Evolutionary conservation across 53 echinoderm and acorn worm genomes (phyloP).

Genomic region (Apostichopus leukothele): DNA sequence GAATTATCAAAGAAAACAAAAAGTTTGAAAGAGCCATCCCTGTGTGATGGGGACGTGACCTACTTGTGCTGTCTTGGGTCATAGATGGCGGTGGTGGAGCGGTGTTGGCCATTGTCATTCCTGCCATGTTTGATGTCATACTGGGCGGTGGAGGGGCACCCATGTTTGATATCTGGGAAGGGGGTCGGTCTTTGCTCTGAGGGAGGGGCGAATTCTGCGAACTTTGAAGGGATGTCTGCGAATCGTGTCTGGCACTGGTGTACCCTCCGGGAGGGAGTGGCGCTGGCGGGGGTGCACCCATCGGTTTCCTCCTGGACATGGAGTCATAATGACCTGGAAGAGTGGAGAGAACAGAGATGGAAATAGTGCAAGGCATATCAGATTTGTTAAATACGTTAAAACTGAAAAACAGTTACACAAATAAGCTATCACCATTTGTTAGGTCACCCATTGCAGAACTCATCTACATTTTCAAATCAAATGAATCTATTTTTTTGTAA

Average conservation of each 20-base stretch:
- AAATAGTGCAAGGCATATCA: background rate
- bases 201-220: conserved; percentile 53
- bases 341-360: background rate
- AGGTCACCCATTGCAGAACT: no score
- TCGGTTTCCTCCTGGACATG: conserved; percentile 41
- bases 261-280: conserved; percentile 37
- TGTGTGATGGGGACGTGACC: background rate
- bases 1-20: background rate
- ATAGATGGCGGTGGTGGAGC: conserved; percentile 45
- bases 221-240: conserved; percentile 57
- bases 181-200: conserved; percentile 30
- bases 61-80: conserved; percentile 21
- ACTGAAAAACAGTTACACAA: no score
- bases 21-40: background rate
- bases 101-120: background rate
- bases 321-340: conserved; percentile 30
- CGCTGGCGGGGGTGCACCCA: conserved; percentile 66
- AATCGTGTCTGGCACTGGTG: conserved; percentile 18
- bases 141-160: conserved; percentile 67
- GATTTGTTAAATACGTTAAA: background rate
- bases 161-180: conserved; percentile 56
- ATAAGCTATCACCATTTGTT: no score
- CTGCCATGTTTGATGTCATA: conserved; percentile 63
- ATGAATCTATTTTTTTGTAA: no score
- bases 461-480: no score